A percentile compares a stretch with the other conserved stretches of the same genome.
Conservation (phyloP, 2,797 vertebrate genomes). For the Anguilla marmorata region DNA sequence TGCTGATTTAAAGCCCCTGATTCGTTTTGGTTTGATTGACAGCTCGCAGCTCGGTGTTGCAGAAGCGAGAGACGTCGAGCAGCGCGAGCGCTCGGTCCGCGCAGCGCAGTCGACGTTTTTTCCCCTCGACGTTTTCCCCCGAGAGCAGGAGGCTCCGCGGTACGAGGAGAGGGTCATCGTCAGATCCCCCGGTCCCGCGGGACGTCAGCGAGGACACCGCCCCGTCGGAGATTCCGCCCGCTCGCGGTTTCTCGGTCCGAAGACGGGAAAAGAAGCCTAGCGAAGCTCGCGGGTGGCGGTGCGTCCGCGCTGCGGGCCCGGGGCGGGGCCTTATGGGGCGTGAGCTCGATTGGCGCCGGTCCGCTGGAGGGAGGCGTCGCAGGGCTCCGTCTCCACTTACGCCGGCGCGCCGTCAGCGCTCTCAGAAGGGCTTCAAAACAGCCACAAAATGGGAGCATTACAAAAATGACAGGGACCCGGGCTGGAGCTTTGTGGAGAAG, state of each 20-base stretch:
- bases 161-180: slow-evolving; percentile 40
- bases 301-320: slow-evolving; percentile 41
- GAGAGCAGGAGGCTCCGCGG: slow-evolving; percentile 44
- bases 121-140: not conserved
- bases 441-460: not conserved
- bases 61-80: not conserved
- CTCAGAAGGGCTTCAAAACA: slow-evolving; percentile 24
- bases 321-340: slow-evolving; percentile 36
- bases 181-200: slow-evolving; percentile 26
- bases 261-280: slow-evolving; percentile 39
- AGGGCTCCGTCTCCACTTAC: too few species aligned
- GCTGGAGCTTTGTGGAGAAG: not conserved
- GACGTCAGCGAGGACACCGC: slow-evolving; percentile 3
- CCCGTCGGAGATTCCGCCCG: slow-evolving; percentile 39
- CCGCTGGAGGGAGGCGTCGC: slow-evolving; percentile 19
- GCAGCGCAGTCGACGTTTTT: slow-evolving; percentile 31
- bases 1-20: not conserved
- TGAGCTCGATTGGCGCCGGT: slow-evolving; percentile 34
- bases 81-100: not conserved
- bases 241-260: slow-evolving; percentile 46
- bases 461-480: not conserved
- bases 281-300: slow-evolving; percentile 38
- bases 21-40: not conserved
- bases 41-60: slow-evolving; percentile 2
- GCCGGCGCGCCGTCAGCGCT: slow-evolving; percentile 42